phyloP scores from a whole-genome alignment of 2,888 invertebrate species.

The Parasteatoda lunata region DNA sequence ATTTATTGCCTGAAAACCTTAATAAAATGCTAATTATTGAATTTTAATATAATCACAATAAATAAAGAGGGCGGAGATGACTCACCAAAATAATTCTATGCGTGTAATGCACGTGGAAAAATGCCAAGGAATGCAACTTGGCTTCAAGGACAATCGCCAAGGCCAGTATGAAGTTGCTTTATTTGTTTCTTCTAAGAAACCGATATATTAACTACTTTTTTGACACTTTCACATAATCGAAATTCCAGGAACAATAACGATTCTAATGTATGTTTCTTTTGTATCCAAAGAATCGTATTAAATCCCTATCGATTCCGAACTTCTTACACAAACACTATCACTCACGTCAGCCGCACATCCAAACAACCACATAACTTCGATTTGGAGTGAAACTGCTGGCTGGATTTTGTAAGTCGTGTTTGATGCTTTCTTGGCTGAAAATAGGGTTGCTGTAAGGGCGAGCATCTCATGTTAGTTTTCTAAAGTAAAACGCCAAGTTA shows the following conservation, averaged over 20 bases:
- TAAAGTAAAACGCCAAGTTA: slow-evolving; percentile 28
- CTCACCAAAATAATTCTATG: slow-evolving; percentile 52
- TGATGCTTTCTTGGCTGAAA: slow-evolving; percentile 42
- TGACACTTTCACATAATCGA: neutral
- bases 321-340: no score
- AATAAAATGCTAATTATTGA: no score
- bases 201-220: slow-evolving; percentile 11
- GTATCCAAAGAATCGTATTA: no score
- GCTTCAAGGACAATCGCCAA: slow-evolving; percentile 66
- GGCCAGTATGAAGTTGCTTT: slow-evolving; percentile 48
- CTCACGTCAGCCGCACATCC: neutral
- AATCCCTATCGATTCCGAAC: no score
- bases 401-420: slow-evolving; percentile 38
- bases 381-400: slow-evolving; percentile 44
- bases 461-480: slow-evolving; percentile 2
- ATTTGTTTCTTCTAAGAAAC: slow-evolving; percentile 25
- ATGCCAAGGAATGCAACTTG: slow-evolving; percentile 62
- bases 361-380: neutral
- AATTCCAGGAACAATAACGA: neutral
- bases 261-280: no score
- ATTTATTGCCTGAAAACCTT: no score
- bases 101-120: slow-evolving; percentile 57
- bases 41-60: no score
- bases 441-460: slow-evolving; percentile 43
- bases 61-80: slow-evolving; percentile 18